Percentiles rank a stretch among this genome's conserved stretches.
phyloP scores from a whole-genome alignment of 1,140 invertebrate species.

The Drosophila orosa region DNA sequence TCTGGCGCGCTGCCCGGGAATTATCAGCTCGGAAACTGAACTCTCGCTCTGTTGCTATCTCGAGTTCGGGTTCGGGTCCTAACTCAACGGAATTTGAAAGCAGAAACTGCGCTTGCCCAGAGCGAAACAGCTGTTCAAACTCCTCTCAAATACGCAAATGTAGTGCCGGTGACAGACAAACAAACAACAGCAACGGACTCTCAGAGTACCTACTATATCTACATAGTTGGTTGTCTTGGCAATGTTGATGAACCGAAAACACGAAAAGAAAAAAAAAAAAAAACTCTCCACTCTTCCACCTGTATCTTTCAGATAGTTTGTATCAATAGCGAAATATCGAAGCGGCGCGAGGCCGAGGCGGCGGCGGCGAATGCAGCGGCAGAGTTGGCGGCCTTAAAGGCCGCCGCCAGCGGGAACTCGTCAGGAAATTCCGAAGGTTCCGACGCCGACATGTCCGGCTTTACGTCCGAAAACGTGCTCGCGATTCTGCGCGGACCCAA shows the following conservation, averaged over 20 bases:
- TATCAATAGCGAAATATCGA: conserved; percentile 74
- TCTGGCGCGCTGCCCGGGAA: background rate
- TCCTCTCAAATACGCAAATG: conserved; percentile 25
- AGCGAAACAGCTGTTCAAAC: conserved; percentile 56
- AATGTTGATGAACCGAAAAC: conserved; percentile 72
- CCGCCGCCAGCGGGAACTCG: conserved; percentile 3
- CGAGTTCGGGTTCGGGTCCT: conserved; percentile 24
- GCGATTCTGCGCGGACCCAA: conserved; percentile 37
- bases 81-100: conserved; percentile 28
- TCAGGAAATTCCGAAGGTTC: background rate
- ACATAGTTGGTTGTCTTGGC: conserved; percentile 56
- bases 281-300: conserved; percentile 51
- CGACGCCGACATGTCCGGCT: conserved; percentile 31
- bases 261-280: conserved; percentile 5
- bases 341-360: conserved; percentile 59
- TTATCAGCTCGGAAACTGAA: conserved; percentile 14
- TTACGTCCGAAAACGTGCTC: conserved; percentile 50
- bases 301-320: conserved; percentile 80
- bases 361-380: conserved; percentile 28
- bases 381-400: conserved; percentile 9
- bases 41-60: conserved; percentile 12
- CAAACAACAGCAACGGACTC: conserved; percentile 17
- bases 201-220: conserved; percentile 2
- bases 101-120: conserved; percentile 45
- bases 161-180: conserved; percentile 14